Evolutionary conservation across 2,113 vertebrate species (phyloP).

Genomic region (Oostethus manadensis): DNA sequence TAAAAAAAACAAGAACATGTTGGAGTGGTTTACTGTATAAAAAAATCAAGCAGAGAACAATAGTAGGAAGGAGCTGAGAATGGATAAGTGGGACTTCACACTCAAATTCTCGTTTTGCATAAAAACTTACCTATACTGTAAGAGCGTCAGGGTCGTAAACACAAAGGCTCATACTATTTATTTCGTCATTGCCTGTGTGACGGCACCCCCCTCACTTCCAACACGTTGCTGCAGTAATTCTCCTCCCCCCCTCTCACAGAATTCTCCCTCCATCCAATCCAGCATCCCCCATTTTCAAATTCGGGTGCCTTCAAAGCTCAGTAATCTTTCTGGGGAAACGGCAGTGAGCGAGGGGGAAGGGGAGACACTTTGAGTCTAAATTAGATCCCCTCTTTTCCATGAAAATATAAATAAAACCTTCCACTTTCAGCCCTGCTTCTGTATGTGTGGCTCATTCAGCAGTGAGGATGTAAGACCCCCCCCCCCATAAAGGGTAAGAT

Average conservation of each 20-base stretch:
- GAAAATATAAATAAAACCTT: conserved; percentile 29
- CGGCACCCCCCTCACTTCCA: conserved; percentile 11
- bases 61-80: conserved; percentile 1
- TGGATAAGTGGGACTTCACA: conserved; percentile 6
- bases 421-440: conserved; percentile 17
- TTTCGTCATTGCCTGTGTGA: conserved; percentile 22
- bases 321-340: conserved; percentile 58
- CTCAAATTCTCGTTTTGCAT: conserved; percentile 37
- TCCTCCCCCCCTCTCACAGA: conserved; percentile 44
- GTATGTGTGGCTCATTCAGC: conserved; percentile 23
- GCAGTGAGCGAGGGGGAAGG: conserved; percentile 35
- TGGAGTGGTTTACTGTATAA: conserved; percentile 50
- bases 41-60: conserved; percentile 8
- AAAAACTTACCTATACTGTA: conserved; percentile 36
- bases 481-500: background rate
- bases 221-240: conserved; percentile 11
- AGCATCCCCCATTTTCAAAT: conserved; percentile 48
- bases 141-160: conserved; percentile 30
- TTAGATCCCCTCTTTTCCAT: conserved; percentile 27
- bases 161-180: conserved; percentile 29
- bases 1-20: conserved; percentile 33
- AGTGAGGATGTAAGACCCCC: background rate
- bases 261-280: conserved; percentile 30
- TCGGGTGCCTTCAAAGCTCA: conserved; percentile 53
- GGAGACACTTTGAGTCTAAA: conserved; percentile 18